These are phyloP conservation scores for Rhizoglyphus robini DNA, from an alignment of 1,140 invertebrate genomes.

Conservation along the genomic window DNA sequence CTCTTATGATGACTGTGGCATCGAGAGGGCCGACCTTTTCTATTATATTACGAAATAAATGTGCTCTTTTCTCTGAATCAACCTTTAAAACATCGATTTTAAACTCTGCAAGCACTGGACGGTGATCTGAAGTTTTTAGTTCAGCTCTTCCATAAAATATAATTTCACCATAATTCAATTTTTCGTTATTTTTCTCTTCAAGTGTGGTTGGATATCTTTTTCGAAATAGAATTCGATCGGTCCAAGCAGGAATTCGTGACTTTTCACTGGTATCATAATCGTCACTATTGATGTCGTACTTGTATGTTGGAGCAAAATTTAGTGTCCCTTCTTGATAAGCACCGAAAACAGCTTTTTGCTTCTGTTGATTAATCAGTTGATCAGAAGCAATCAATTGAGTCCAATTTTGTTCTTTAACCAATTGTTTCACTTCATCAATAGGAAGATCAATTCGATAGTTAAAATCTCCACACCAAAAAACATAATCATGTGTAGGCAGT, in stretches of 20 bases:
- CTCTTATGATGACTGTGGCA: slow-evolving; percentile 66
- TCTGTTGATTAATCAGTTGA: slow-evolving; percentile 56
- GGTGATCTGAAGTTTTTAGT: slow-evolving; percentile 93
- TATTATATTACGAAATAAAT: slow-evolving; percentile 68
- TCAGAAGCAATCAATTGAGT: slow-evolving; percentile 65
- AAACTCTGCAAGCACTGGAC: slow-evolving; percentile 73
- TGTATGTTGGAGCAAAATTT: slow-evolving; percentile 91
- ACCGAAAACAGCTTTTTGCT: slow-evolving; percentile 52
- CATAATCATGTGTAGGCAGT: slow-evolving; percentile 87
- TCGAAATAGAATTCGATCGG: slow-evolving; percentile 85
- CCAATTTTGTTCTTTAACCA: slow-evolving; percentile 62
- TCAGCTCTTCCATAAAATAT: slow-evolving; percentile 81
- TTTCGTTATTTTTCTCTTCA: slow-evolving; percentile 37
- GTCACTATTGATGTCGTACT: slow-evolving; percentile 96
- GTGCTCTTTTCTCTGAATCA: slow-evolving; percentile 52
- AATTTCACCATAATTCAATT: slow-evolving; percentile 53
- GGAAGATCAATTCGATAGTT: slow-evolving; percentile 95
- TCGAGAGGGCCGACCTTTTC: slow-evolving; percentile 79
- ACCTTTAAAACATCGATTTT: slow-evolving; percentile 72
- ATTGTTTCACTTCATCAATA: slow-evolving; percentile 80
- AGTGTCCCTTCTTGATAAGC: slow-evolving; percentile 85
- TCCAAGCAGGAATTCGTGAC: slow-evolving; percentile 90
- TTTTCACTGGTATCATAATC: slow-evolving; percentile 99
- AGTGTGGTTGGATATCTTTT: slow-evolving; percentile 36
- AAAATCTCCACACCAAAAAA: slow-evolving; percentile 99